Evolutionary conservation across 2,113 vertebrate species (phyloP).

Genomic region (Trematocara variabile): DNA sequence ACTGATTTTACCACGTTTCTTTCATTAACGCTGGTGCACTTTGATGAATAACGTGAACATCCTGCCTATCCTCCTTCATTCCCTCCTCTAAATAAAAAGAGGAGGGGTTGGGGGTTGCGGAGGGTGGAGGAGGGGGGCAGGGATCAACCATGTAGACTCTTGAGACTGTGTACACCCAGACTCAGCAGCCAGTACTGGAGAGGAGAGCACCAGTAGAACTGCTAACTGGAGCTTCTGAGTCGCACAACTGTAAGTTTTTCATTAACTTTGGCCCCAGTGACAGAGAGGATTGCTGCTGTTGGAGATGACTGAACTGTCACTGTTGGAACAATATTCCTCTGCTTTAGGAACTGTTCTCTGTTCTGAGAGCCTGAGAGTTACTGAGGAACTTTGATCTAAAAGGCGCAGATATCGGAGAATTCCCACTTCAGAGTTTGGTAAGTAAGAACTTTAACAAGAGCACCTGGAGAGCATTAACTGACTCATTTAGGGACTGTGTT

Average conservation of each 20-base stretch:
- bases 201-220: conserved; percentile 2
- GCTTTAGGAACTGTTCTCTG: conserved; percentile 2
- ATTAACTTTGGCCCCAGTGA: neutral
- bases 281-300: neutral
- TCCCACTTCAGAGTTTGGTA: conserved; percentile 18
- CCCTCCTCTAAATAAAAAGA: conserved; percentile 19
- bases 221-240: neutral
- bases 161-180: neutral
- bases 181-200: conserved; percentile 8
- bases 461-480: neutral
- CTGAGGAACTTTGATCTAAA: neutral
- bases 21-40: neutral
- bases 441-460: neutral
- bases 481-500: neutral
- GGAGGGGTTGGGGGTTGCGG: conserved; percentile 37
- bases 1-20: neutral
- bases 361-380: neutral
- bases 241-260: neutral
- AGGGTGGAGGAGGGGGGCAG: conserved; percentile 20
- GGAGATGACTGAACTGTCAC: conserved; percentile 37
- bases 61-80: conserved; percentile 14
- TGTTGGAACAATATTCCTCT: neutral
- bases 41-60: neutral
- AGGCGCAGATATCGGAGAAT: neutral
- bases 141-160: conserved; percentile 36